Evolutionary conservation across 2,113 vertebrate genomes (phyloP), one percentile per base, ranked within the genome.

Genomic region (Cephalopterus ornatus): DNA sequence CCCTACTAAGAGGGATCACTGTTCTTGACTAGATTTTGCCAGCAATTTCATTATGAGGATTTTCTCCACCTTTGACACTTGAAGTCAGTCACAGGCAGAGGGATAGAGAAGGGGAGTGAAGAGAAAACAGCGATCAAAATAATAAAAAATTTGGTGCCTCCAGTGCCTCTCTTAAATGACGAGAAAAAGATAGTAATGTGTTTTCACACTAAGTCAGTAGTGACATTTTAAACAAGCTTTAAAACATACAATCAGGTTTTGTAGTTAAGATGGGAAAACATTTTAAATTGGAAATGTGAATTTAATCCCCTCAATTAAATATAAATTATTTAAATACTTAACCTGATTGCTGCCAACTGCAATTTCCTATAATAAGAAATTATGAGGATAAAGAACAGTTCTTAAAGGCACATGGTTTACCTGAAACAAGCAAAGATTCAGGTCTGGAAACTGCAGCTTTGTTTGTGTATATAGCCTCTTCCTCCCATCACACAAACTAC

Each of bases 311-410:
- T 87, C 80, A 94, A 88, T 96, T 93, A 95, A 81, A 76, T 44
- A 65, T 42, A 94, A 92, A 83, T 94, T 88, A 95, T 95, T 91
- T 88, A 92, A 89, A 92, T 86, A 90, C 74, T 91, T 82, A 80
- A 94, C 74, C 67, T 85, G 92, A 95, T 95, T 94, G 81, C 80
- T 94, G 88, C 77, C 85, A 94, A 91, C 80, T 83, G 84, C 78
- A 85, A 93, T 93, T 95, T 95, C 78, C 53, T 76, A 82, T 89
- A 92, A 89, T 78, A 94, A 96, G 72, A 80, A 92, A 91, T 93
- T 66, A 78, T 4, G 16, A 80, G 59, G 42, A 30, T 41, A 93
- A 58, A 78, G 59, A 82, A 50, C 19, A 47, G 35, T 70, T 92
- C 74, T 95, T 93, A 92, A 92, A 95, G 75, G 82, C 53, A 83